Base-by-base conservation (phyloP, 1,140 invertebrate genomes). In the Drosophila jambulina region DNA sequence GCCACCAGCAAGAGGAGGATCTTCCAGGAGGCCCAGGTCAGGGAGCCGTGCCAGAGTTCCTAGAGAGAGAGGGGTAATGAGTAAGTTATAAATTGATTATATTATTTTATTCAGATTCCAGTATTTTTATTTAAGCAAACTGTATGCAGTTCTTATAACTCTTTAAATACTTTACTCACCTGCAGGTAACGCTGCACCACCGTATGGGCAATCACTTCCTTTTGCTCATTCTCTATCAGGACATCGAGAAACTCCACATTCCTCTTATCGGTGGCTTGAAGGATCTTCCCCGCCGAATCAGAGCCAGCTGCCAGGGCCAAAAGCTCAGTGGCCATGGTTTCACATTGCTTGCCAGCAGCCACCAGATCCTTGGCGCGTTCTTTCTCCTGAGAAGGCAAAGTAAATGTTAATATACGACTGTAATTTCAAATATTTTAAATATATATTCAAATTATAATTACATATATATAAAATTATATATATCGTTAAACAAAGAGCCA, bases 141-240 rank as follows among this genome's bases (percentile, higher is more conserved):
- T 32, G 1, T 32, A 2, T 10, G 29, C 3, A 32, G 29, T 32
- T 32, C 29, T 8, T 32, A 32, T n/a, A 0, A 32, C 29, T 10
- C 29, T 32, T 32, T 1, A 12, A 32, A 34, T 13, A 34, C 2
- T 34, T 34, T 4, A 12, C 34, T 36, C 34, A 36, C 34, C 95
- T 96, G 96, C 60, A 98, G 94, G 93, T 98, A 97, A 91, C 97
- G 95, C 92, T 98, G 97, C 36, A 98, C 97, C 48, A 97, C 97
- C 4, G 97, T 97, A 91, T 97, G 97, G 9, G 97, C 97, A 75
- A 98, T 97, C 2, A 99, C 98, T 94, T 99, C 98, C 93, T 99
- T 99, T 91, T 99, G 98, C 93, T 99, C 98, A 92, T 99, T 98
- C 93, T 99, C 99, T 77, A 99, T 99, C 9, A 99, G 94, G 0